A percentile compares a stretch with the other conserved stretches of the same genome.
These are phyloP conservation scores for Pelobates fuscus DNA, from an alignment of 2,113 vertebrate genomes.

Conservation along the genomic window DNA sequence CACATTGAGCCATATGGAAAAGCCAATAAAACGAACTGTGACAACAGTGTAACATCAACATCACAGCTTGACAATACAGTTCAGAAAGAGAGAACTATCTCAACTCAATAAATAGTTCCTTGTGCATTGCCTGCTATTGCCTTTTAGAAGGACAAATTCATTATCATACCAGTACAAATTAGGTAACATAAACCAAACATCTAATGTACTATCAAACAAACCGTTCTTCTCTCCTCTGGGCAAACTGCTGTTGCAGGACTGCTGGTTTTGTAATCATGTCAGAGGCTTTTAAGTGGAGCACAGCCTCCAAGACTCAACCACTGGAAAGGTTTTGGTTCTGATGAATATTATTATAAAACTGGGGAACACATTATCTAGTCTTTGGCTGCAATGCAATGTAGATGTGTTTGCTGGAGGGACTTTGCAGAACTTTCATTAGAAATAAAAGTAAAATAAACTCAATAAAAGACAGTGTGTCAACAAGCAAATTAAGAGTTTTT, in stretches of 20 bases:
- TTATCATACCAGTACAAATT: conserved; percentile 23
- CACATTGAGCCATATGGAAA: conserved; percentile 10
- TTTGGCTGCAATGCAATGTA: neutral
- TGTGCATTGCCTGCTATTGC: conserved; percentile 14
- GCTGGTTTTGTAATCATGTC: conserved; percentile 17
- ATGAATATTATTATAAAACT: neutral
- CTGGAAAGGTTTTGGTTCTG: neutral
- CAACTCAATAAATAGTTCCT: conserved; percentile 23
- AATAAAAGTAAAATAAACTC: neutral
- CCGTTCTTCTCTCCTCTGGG: conserved; percentile 21
- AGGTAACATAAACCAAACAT: conserved; percentile 27
- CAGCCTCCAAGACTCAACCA: conserved; percentile 1
- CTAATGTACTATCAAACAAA: conserved; percentile 34
- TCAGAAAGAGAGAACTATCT: neutral
- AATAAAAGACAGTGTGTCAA: conserved; percentile 6
- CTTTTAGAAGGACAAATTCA: conserved; percentile 39
- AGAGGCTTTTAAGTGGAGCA: conserved; percentile 15
- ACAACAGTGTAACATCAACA: neutral
- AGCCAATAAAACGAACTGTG: neutral
- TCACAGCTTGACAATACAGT: conserved; percentile 24
- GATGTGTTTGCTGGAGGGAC: neutral
- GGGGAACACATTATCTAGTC: neutral
- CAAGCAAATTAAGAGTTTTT: neutral
- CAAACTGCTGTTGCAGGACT: conserved; percentile 15
- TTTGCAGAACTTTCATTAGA: neutral